Evolutionary conservation across 1,140 invertebrate species (phyloP), one percentile per base, ranked within the genome.

Genomic region (Vanessa tameamea): DNA sequence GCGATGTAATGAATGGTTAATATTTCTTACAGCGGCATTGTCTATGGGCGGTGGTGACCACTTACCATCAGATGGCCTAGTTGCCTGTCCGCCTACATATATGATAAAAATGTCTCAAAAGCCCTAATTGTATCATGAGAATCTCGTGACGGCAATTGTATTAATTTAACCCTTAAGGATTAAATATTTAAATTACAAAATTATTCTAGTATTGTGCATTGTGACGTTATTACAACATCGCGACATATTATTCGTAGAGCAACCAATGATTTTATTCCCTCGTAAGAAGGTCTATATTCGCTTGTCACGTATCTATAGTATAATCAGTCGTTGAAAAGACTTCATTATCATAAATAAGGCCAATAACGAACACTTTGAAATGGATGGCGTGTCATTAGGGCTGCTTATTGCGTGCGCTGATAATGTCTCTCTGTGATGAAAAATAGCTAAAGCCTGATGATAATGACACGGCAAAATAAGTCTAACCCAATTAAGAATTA

Each of bases 331-430:
- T 43, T 71, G 69, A 69, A 51, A 64, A 59, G 47, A 61, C 69
- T 65, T 72, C 51, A 72, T 72, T 72, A 65, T 47, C 67, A 69
- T 64, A 69, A 69, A 75, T 75, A 69, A 75, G 61, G 50, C 67
- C 48, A 75, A 75, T 75, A 67, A 69, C 72, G 50, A 71, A 51
- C 66, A 73, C 55, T 68, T 73, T 69, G 72, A 73, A 67, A 59
- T 68, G 47, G 51, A 68, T 67, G 55, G 59, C 16, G 15, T 63
- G 47, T 73, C 65, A 69, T 73, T 73, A 72, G 48, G 43, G 55
- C 16, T 37, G 68, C 15, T 73, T 67, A 73, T 67, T 73, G 64
- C 59, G 31, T 68, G 55, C 66, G 31, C 13, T 47, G 53, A 57
- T 64, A 47, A 71, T 71, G 47, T 71, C 69, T 71, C 69, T 71